Evolutionary conservation across 2,888 invertebrate species (phyloP), one percentile per base, ranked within the genome.

Genomic region (Mythimna pallens): DNA sequence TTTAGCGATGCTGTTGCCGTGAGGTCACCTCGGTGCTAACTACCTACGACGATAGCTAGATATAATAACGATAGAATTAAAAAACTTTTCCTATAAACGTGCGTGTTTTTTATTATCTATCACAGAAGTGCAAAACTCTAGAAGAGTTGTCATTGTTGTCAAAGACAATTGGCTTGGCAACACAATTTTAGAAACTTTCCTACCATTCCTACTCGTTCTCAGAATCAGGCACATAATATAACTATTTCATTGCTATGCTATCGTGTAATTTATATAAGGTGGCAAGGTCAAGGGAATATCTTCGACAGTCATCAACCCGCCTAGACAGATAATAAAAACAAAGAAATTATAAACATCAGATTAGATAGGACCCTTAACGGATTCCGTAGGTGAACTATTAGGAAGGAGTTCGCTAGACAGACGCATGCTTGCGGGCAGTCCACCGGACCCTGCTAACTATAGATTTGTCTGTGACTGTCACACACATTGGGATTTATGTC

Each of bases 21-120:
- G 83, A 85, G 76, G 85, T 85, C 84, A 84, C 67, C 71, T 65
- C 50, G 17, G 55, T 62, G 64, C 61, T 81, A 67, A 63, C 64
- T 64, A 76, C 52, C 59, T 57, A 69, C 34, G 76, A 68, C 30
- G 30, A 30, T 30, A 30, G 30, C 30, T 30, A 30, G 30, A 30
- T 30, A 30, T 30, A 68, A 68, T 40, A 76, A 54, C 36, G 20
- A 62, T 70, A 62, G 50, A 57, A 66, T 20, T n/a, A 34, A 52
- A 36, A 61, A 8, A 47, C 54, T 47, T 30, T 59, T 36, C 14
- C 17, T 70, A 7, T 47, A 30, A 36, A 36, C 12, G 25, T 8
- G 30, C 9, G 30, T 74, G 17, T 30, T 57, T 20, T 22, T 20
- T 17, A 50, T 9, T 52, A 52, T 14, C 25, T 47, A 25, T 30